Evolutionary conservation across 2,888 invertebrate species (phyloP), one percentile per base, ranked within the genome.

Genomic region (Patella ulyssiponensis): DNA sequence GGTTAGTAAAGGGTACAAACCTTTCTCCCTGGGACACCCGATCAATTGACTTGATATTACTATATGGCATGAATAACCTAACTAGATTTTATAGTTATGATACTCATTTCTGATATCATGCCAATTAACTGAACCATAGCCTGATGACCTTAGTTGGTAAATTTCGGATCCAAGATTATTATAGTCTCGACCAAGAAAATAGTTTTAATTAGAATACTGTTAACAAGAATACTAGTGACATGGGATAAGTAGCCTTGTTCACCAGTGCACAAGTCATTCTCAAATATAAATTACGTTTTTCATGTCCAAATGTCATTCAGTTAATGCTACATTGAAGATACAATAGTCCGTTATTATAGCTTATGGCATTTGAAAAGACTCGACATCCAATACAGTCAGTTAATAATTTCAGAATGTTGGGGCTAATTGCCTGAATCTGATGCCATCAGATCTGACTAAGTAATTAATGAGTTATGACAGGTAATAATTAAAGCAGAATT

Each of bases 341-440:
- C 44, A 44, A 44, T 44, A 44, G 44, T 44, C 44, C 44, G 44
- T 44, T 44, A 44, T 44, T 44, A 44, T 44, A 44, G 44, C 20
- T 64, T 64, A 64, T 64, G 64, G 20, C 64, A 64, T 64, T 64
- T 64, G 64, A 64, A 64, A 44, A 64, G 64, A 64, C 64, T 64
- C 20, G 20, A 64, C 64, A 64, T 64, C 7, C 20, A 20, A 20
- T 64, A 64, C 20, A n/a, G n/a, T 64, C 20, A 20, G 64, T 64
- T 64, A 20, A 20, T 64, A 64, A 64, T 64, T 20, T 64, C 64
- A 64, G 64, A 20, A 64, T 64, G 64, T 64, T 20, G n/a, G 20
- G 11, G 20, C 64, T 64, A 64, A 64, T 64, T 64, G 64, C 20
- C 20, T 20, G 64, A 20, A 64, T 64, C 64, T 20, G 20, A 64